A percentile compares a stretch with the other conserved stretches of the same genome.
phyloP scores from a whole-genome alignment of 1,140 invertebrate species.

The Meloidogyne floridensis region DNA sequence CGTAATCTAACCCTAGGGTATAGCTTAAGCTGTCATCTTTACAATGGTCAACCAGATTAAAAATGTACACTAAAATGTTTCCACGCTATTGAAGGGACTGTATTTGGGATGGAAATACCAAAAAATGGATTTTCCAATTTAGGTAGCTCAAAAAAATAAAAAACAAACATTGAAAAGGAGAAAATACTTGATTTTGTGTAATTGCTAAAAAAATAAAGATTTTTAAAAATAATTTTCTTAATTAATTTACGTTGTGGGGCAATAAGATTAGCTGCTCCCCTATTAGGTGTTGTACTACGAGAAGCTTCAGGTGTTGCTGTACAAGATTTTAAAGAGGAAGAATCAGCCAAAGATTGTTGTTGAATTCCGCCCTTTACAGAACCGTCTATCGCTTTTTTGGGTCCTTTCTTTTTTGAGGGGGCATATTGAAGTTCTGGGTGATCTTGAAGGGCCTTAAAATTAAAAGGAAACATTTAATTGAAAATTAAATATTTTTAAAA shows the following conservation, averaged over 20 bases:
- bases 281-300: constrained; percentile 23
- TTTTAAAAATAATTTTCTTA: neutral
- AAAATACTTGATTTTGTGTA: constrained; percentile 34
- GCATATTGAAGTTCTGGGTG: constrained; percentile 52
- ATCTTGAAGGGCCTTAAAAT: constrained; percentile 47
- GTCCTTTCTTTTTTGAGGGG: constrained; percentile 47
- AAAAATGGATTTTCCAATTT: too few species aligned
- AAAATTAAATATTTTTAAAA: neutral
- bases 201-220: constrained; percentile 17
- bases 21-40: too few species aligned
- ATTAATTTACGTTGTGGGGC: constrained; percentile 23
- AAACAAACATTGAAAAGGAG: constrained; percentile 37
- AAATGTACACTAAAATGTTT: too few species aligned
- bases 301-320: constrained; percentile 28
- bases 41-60: too few species aligned
- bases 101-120: too few species aligned
- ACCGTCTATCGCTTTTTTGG: constrained; percentile 30
- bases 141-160: neutral
- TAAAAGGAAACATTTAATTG: neutral
- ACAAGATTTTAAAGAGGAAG: constrained; percentile 29
- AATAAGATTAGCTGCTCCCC: constrained; percentile 16
- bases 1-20: too few species aligned
- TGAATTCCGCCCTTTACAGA: neutral
- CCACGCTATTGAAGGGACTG: too few species aligned
- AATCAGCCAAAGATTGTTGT: constrained; percentile 26